Base-by-base conservation (phyloP, 2,888 invertebrate species). In the Drosophila acutilabella region DNA sequence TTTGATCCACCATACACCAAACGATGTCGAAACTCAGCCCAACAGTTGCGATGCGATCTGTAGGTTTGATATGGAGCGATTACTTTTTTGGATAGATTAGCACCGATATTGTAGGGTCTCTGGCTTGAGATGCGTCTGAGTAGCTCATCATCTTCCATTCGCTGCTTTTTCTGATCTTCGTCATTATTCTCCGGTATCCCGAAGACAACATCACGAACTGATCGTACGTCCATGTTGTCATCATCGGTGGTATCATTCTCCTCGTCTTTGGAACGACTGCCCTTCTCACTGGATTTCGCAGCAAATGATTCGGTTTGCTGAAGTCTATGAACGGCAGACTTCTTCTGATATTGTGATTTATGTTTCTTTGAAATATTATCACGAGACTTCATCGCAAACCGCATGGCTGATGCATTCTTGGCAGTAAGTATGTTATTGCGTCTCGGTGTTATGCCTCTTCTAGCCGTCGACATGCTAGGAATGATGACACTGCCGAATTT, bases 21-120 rank as follows among this genome's bases (percentile, higher is more conserved):
- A 10, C 71, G 59, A 52, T 80, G 77, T 0, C 85, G 73, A 45
- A 85, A 89, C 16, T 71, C 74, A 0, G 88, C 89, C 85, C 85
- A 85, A 5, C 69, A 67, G 5, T 18, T 57, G 13, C 89, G 72
- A 47, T 85, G 85, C 0, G 51, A 65, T 0, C 13, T 47, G n/a
- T 87, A 84, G 0, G 77, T 72, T 1, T 16, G n/a, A 56, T 85
- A 85, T 0, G 85, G 85, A 11, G 70, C 64, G 10, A 81, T 71
- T 7, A 87, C 85, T 45, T 80, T 86, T 1, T 13, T 48, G 0
- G 67, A 73, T 1, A 75, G 16, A 13, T 2, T 18, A 0, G 0
- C 0, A 0, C 41, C 7, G 0, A n/a, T 11, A 4, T 4, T 4
- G 0, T 13, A 20, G 2, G 33, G 7, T 2, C 33, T 52, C 2